Evolutionary conservation across 1,140 invertebrate genomes (phyloP).

Genomic region (Polypedilum vanderplanki): DNA sequence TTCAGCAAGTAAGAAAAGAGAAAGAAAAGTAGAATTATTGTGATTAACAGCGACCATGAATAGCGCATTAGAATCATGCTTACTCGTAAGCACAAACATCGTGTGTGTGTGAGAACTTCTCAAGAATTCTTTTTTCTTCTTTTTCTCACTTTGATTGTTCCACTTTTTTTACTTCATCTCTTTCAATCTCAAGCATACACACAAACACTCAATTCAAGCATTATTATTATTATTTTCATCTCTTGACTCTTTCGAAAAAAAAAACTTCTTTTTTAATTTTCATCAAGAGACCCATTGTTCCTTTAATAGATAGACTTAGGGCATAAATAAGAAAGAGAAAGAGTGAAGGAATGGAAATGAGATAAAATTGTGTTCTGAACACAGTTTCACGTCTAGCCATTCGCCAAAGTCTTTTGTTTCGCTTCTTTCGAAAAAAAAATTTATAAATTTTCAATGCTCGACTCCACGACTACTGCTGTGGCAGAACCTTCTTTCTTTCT

Average conservation of each 20-base stretch:
- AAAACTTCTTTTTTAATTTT: conserved; percentile 8
- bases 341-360: neutral
- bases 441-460: neutral
- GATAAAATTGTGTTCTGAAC: neutral
- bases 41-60: conserved; percentile 2
- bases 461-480: neutral
- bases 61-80: conserved; percentile 8
- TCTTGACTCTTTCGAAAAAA: neutral
- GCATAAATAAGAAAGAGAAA: neutral
- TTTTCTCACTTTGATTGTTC: conserved; percentile 23
- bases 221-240: neutral
- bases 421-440: neutral
- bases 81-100: neutral
- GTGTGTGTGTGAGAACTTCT: conserved; percentile 25
- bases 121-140: conserved; percentile 10
- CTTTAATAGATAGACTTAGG: neutral
- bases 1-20: neutral
- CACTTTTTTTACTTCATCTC: conserved; percentile 11
- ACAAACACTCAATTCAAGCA: neutral
- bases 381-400: conserved; percentile 27
- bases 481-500: neutral
- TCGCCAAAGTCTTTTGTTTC: conserved; percentile 25
- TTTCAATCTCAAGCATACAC: neutral
- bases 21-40: too few relatives aligned
- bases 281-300: neutral